Base-by-base conservation (phyloP, 2,888 invertebrate genomes). In the Dicyrtoma fusca region DNA sequence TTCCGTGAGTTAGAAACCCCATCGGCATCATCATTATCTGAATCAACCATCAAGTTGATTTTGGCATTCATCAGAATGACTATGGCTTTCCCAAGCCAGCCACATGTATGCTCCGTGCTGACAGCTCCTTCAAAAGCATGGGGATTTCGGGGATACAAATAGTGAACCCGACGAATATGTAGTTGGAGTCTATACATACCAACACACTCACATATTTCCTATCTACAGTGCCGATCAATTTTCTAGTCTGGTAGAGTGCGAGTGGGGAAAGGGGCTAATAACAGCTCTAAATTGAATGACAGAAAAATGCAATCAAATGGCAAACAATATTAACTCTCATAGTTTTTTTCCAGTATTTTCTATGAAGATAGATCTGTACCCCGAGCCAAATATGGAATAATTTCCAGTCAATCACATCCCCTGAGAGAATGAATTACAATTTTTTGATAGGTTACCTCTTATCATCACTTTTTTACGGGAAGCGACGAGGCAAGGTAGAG, bases 31-130 rank as follows among this genome's bases (percentile, higher is more conserved):
- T 47, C 63, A 63, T 23, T 23, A 63, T 47, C 47, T 25, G 47
- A 63, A 63, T 63, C 63, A 63, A 63, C 63, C 63, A 47, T 63
- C 63, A 62, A 62, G 23, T 19, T 19, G 11, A 21, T 11, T 53
- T 53, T 53, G 47, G 47, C 63, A 63, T 63, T 62, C 62, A 62
- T 44, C 62, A 63, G 47, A 47, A 55, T 49, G 61, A 8, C 25
- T 59, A 6, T 10, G 4, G 25, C 34, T 26, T 3, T 26, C 8
- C 23, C 14, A 14, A 17, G n/a, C 14, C 4, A 34, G 34, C 34
- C 34, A 34, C 34, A 34, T 34, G 34, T 34, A 34, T 34, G 8
- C 34, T 34, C 34, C 49, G n/a, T 11, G 57, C 21, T 25, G 57
- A n/a, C 5, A 57, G 53, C 10, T 3, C 34, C 8, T 34, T 34